A percentile compares a stretch with the other conserved stretches of the same genome.
Evolutionary conservation across 2,797 vertebrate genomes (phyloP).

Genomic region (Clarias pachynema): DNA sequence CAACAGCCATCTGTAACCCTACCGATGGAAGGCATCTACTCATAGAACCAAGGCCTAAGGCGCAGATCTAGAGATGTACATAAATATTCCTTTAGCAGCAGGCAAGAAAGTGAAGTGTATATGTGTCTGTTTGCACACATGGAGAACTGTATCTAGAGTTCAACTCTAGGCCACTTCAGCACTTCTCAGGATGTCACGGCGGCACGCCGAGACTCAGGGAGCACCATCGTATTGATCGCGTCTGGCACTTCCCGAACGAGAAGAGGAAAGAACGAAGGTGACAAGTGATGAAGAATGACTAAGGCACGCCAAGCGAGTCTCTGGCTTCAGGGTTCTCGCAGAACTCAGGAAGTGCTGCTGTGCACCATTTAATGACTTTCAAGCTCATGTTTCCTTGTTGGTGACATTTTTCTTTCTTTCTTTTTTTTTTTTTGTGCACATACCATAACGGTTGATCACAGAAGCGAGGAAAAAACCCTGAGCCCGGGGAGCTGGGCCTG

Average conservation of each 20-base stretch:
- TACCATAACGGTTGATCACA: slow-evolving; percentile 16
- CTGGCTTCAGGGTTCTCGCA: neutral
- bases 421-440: slow-evolving; percentile 13
- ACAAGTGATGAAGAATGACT: slow-evolving; percentile 18
- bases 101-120: neutral
- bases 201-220: slow-evolving; percentile 27
- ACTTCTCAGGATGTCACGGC: slow-evolving; percentile 41
- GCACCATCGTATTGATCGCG: slow-evolving; percentile 1
- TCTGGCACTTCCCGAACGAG: slow-evolving; percentile 20
- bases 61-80: neutral
- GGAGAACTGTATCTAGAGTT: slow-evolving; percentile 26
- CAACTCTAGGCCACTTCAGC: slow-evolving; percentile 44
- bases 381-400: slow-evolving; percentile 33
- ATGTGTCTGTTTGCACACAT: neutral
- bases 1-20: neutral
- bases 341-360: slow-evolving; percentile 30
- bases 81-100: slow-evolving; percentile 31
- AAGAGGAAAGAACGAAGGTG: slow-evolving; percentile 23
- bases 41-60: slow-evolving; percentile 20
- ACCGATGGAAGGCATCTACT: slow-evolving; percentile 9
- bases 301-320: neutral
- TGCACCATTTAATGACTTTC: slow-evolving; percentile 31
- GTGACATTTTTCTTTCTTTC: neutral
- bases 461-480: neutral
- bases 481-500: slow-evolving; percentile 1